Conservation (phyloP, 2,888 invertebrate species). For the Parthenolecanium corni region DNA sequence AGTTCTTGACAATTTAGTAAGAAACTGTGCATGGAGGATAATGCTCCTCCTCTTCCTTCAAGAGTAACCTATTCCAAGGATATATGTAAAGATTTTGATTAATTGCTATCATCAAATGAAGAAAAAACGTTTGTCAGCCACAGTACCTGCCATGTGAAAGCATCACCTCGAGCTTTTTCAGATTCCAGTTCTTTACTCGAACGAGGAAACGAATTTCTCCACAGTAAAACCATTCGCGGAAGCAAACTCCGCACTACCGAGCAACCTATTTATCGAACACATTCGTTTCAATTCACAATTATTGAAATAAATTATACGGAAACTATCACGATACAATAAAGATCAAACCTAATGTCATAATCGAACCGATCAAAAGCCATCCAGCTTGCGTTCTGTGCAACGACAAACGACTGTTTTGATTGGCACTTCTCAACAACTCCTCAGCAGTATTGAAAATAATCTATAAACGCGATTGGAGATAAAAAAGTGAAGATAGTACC, state of each 20-base stretch:
- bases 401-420: constrained; percentile 89
- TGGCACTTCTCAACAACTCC: constrained; percentile 87
- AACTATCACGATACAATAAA: neutral
- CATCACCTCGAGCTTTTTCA: constrained; percentile 89
- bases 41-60: constrained; percentile 89
- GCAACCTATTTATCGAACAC: constrained; percentile 48
- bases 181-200: constrained; percentile 93
- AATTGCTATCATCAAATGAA: neutral
- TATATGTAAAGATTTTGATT: too few species aligned
- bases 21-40: constrained; percentile 91
- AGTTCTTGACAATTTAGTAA: constrained; percentile 81
- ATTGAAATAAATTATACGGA: neutral
- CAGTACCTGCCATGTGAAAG: constrained; percentile 94
- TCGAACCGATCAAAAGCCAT: constrained; percentile 92
- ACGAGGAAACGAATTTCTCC: constrained; percentile 96
- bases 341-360: constrained; percentile 73
- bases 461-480: constrained; percentile 36
- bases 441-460: constrained; percentile 92
- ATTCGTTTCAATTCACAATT: neutral
- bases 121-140: neutral
- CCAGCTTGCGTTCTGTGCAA: constrained; percentile 92
- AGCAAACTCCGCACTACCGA: constrained; percentile 84
- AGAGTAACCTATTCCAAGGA: constrained; percentile 57
- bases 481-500: neutral
- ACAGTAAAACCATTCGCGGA: constrained; percentile 84